Evolutionary conservation across 1,140 invertebrate genomes (phyloP).

Genomic region (Bradysia coprophila): DNA sequence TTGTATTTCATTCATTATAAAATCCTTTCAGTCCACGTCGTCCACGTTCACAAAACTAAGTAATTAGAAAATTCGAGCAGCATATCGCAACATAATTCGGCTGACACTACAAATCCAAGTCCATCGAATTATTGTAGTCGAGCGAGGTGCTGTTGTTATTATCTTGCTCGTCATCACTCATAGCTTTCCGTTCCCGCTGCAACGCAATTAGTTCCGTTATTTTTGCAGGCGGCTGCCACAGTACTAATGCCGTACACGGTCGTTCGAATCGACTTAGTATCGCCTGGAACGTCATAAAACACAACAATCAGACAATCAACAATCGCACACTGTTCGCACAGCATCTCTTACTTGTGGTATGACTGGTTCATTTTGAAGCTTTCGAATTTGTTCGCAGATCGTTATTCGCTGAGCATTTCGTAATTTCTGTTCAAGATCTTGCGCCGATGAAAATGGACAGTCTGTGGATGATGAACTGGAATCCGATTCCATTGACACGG

Average conservation of each 20-base stretch:
- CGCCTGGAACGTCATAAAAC: too few species aligned
- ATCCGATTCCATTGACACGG: slow-evolving; percentile 9
- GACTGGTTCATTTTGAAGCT: slow-evolving; percentile 29
- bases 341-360: slow-evolving; percentile 16
- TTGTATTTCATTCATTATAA: too few species aligned
- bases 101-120: slow-evolving; percentile 1
- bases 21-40: too few species aligned
- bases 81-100: too few species aligned
- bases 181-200: slow-evolving; percentile 17
- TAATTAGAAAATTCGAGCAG: too few species aligned
- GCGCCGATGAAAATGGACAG: slow-evolving; percentile 15
- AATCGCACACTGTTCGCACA: too few species aligned
- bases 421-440: slow-evolving; percentile 28
- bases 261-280: slow-evolving; percentile 30
- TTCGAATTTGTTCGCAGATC: slow-evolving; percentile 49
- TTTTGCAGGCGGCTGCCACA: slow-evolving; percentile 50
- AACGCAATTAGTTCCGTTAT: slow-evolving; percentile 19
- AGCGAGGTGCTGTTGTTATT: background rate
- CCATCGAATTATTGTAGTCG: background rate
- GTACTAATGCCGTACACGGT: slow-evolving; percentile 53
- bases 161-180: slow-evolving; percentile 12
- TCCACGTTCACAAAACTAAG: too few species aligned
- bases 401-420: slow-evolving; percentile 34
- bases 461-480: background rate
- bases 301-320: too few species aligned